Conservation (phyloP, 35 echinoderm and acorn worm genomes). For the Nesometra sesokonis region DNA sequence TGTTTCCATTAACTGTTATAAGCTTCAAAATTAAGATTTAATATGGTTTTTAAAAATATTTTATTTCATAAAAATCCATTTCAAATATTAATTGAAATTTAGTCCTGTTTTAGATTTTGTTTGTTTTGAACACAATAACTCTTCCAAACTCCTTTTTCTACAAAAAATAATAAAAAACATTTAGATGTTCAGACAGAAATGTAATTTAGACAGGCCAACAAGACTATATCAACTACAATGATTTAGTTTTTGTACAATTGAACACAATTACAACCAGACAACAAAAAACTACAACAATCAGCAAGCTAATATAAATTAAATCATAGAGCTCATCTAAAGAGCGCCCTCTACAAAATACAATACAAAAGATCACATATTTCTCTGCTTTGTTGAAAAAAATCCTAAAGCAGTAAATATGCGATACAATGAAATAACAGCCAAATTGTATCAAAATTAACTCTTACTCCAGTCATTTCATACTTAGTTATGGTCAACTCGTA, state of each 20-base stretch:
- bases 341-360: background rate
- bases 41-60: too few relatives aligned
- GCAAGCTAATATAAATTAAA: background rate
- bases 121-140: too few relatives aligned
- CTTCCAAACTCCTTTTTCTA: too few relatives aligned
- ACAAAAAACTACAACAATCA: background rate
- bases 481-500: background rate
- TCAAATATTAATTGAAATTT: too few relatives aligned
- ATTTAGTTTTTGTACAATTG: background rate
- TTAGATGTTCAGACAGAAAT: background rate
- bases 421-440: background rate
- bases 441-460: background rate
- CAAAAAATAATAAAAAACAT: background rate
- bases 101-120: too few relatives aligned
- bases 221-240: background rate
- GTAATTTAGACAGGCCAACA: background rate
- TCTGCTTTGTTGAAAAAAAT: background rate
- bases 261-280: background rate
- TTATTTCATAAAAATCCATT: too few relatives aligned
- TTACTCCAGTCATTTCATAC: background rate
- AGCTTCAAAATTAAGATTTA: too few relatives aligned
- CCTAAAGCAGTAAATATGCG: background rate
- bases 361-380: background rate
- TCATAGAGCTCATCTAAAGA: background rate
- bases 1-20: too few relatives aligned